phyloP scores from a whole-genome alignment of 2,113 vertebrate species.

The Sterna hirundo region DNA sequence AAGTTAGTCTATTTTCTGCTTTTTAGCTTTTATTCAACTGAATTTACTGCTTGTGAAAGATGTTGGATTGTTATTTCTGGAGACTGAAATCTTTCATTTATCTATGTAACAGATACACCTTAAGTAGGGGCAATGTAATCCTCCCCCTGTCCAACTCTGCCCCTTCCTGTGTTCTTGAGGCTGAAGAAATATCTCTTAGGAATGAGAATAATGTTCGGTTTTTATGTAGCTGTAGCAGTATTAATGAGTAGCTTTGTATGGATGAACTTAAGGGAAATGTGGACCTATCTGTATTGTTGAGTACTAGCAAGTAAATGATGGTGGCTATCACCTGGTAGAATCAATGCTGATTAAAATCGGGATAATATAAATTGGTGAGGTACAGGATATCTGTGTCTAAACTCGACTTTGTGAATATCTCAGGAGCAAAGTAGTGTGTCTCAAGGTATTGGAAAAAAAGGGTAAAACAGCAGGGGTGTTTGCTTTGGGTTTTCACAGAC shows the following conservation, averaged over 20 bases:
- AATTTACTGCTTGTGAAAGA: slow-evolving; percentile 25
- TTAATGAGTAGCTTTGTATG: background rate
- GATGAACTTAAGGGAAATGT: background rate
- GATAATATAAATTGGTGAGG: background rate
- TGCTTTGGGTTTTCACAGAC: background rate
- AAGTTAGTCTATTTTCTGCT: slow-evolving; percentile 60
- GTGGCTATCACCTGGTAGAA: background rate
- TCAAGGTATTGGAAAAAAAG: background rate
- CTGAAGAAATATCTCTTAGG: background rate
- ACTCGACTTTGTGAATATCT: background rate
- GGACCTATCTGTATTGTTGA: background rate
- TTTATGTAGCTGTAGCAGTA: background rate
- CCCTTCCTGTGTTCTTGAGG: background rate
- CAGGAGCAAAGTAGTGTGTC: background rate
- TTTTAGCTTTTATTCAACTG: slow-evolving; percentile 56
- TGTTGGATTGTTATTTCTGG: slow-evolving; percentile 30
- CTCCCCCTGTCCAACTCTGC: background rate
- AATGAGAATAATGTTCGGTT: background rate
- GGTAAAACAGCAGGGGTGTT: background rate
- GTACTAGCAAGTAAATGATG: background rate
- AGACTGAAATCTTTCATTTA: slow-evolving; percentile 14
- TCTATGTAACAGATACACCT: background rate
- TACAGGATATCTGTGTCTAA: background rate
- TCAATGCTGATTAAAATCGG: background rate
- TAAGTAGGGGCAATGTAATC: background rate